A percentile compares a stretch with the other conserved stretches of the same genome.
Conservation (phyloP, 2,113 vertebrate genomes). For the Seriola quinqueradiata region DNA sequence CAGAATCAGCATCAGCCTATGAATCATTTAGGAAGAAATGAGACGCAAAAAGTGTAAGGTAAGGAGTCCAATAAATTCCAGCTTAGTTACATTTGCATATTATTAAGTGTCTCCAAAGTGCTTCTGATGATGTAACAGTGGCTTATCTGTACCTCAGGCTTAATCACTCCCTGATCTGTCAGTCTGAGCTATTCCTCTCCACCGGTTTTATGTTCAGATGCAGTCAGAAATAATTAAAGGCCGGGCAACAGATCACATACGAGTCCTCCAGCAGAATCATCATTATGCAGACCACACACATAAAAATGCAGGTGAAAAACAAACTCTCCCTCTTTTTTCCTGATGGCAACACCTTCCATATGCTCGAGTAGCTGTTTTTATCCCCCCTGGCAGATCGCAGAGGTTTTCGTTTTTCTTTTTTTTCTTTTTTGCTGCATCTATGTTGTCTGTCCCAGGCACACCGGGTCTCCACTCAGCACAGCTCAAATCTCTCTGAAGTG, state of each 20-base stretch:
- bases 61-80: slow-evolving; percentile 20
- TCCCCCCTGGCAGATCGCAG: slow-evolving; percentile 47
- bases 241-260: neutral
- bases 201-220: neutral
- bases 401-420: slow-evolving; percentile 6
- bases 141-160: slow-evolving; percentile 14
- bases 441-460: slow-evolving; percentile 27
- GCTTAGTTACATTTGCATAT: slow-evolving; percentile 10
- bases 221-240: slow-evolving; percentile 19
- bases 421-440: slow-evolving; percentile 8
- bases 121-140: slow-evolving; percentile 29
- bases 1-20: neutral
- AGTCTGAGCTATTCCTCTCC: neutral
- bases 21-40: slow-evolving; percentile 4
- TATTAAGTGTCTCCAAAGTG: slow-evolving; percentile 12
- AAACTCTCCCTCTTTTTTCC: slow-evolving; percentile 25
- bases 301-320: slow-evolving; percentile 31
- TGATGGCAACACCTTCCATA: slow-evolving; percentile 39
- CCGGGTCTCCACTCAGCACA: slow-evolving; percentile 31
- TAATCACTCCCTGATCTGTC: neutral
- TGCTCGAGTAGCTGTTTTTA: slow-evolving; percentile 42
- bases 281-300: slow-evolving; percentile 21
- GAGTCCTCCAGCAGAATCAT: slow-evolving; percentile 21
- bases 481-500: slow-evolving; percentile 58
- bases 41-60: neutral